Conservation (phyloP, 2,113 vertebrate species). For the Megaceryle torquata region DNA sequence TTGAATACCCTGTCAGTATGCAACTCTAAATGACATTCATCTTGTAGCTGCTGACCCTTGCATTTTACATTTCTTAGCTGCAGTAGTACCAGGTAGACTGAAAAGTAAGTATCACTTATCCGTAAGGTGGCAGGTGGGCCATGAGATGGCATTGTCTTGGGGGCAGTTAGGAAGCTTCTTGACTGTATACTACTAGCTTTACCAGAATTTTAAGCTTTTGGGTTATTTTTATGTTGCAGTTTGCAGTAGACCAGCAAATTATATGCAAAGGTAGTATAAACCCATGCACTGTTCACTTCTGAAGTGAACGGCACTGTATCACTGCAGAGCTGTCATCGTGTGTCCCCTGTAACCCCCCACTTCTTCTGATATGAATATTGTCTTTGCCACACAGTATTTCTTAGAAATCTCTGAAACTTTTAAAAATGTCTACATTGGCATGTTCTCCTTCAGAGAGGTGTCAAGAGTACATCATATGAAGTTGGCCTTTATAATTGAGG, state of each 20-base stretch:
- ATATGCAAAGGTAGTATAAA: neutral
- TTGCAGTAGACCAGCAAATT: neutral
- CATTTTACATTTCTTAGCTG: neutral
- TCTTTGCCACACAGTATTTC: neutral
- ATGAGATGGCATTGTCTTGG: neutral
- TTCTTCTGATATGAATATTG: neutral
- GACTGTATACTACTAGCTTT: neutral
- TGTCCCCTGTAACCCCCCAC: rapidly evolving
- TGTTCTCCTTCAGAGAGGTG: neutral
- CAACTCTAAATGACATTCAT: neutral
- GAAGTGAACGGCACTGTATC: neutral
- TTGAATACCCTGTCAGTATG: neutral
- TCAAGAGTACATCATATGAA: neutral
- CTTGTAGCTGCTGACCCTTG: neutral
- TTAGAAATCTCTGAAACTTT: neutral
- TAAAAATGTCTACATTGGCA: neutral
- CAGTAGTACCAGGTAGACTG: neutral
- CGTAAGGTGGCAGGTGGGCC: neutral
- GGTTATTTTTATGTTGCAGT: neutral
- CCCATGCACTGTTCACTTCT: neutral
- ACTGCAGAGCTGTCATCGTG: rapidly evolving
- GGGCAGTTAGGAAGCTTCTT: neutral
- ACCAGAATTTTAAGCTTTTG: neutral
- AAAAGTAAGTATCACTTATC: neutral
- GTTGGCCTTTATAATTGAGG: neutral